Evolutionary conservation across 2,888 invertebrate genomes (phyloP).

Genomic region (Trilocha varians): DNA sequence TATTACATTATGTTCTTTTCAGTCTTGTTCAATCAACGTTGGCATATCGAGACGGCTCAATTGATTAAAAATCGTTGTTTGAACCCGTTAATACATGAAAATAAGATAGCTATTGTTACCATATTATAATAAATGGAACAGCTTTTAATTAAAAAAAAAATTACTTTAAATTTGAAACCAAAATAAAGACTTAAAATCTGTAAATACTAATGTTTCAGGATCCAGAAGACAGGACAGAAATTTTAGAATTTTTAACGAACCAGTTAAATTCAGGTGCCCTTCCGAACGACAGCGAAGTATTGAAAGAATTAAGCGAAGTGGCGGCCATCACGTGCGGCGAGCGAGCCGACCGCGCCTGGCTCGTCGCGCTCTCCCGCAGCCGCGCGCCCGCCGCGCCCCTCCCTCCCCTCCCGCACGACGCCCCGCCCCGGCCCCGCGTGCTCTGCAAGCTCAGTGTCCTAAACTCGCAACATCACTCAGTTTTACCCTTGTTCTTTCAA

Average conservation of each 20-base stretch:
- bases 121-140: too few relatives aligned
- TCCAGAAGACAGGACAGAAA: constrained; percentile 41
- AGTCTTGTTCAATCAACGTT: too few relatives aligned
- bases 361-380: constrained; percentile 20
- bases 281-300: constrained; percentile 47
- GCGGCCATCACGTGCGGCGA: constrained; percentile 34
- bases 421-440: constrained; percentile 44
- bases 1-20: too few relatives aligned
- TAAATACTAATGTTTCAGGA: constrained; percentile 37
- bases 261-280: constrained; percentile 47
- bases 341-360: constrained; percentile 52
- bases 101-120: too few relatives aligned
- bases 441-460: constrained; percentile 40
- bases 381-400: constrained; percentile 11
- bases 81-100: too few relatives aligned
- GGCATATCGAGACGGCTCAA: too few relatives aligned
- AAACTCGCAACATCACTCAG: constrained; percentile 28
- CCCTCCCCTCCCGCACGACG: not conserved
- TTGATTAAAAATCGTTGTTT: too few relatives aligned
- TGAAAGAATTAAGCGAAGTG: constrained; percentile 32
- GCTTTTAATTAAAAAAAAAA: too few relatives aligned
- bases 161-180: too few relatives aligned
- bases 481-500: constrained; percentile 38
- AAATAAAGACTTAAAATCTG: too few relatives aligned
- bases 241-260: constrained; percentile 52